These are phyloP conservation scores for Eristalis tenax DNA, from an alignment of 2,888 invertebrate genomes.

Conservation along the genomic window DNA sequence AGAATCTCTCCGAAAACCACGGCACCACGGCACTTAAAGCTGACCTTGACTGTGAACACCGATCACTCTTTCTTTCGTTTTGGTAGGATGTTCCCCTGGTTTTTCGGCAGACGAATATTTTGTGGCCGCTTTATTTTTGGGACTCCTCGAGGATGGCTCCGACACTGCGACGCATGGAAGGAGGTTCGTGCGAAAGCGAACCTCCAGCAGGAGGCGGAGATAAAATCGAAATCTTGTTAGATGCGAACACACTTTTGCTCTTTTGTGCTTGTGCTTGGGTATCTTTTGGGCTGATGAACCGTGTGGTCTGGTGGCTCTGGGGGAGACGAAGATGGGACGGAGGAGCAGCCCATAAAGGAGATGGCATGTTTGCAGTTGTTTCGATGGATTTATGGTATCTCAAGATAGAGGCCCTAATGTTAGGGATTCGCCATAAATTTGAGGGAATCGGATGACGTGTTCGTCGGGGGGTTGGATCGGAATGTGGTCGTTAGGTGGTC, in stretches of 20 bases:
- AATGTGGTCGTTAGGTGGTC: background rate
- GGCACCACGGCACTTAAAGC: conserved; percentile 8
- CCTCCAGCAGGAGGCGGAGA: conserved; percentile 22
- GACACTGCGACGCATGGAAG: background rate
- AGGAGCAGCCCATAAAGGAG: background rate
- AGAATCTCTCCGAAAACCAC: conserved; percentile 12
- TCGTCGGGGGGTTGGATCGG: background rate
- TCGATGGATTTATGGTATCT: background rate
- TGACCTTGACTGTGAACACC: conserved; percentile 28
- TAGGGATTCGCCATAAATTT: background rate
- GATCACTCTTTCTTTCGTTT: conserved; percentile 39
- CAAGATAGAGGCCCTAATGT: background rate
- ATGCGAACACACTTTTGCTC: background rate
- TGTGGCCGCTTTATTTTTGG: background rate
- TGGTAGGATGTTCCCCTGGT: conserved; percentile 21
- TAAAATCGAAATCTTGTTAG: conserved; percentile 5
- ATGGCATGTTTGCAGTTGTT: background rate
- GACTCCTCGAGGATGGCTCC: background rate
- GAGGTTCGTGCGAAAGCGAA: background rate
- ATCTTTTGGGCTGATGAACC: background rate
- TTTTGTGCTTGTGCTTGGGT: background rate
- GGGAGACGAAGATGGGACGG: background rate
- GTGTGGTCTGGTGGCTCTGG: background rate
- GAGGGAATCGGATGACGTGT: background rate
- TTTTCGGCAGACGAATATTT: background rate